Conservation (phyloP, 2,888 invertebrate species). For the Cosmopolites sordidus region DNA sequence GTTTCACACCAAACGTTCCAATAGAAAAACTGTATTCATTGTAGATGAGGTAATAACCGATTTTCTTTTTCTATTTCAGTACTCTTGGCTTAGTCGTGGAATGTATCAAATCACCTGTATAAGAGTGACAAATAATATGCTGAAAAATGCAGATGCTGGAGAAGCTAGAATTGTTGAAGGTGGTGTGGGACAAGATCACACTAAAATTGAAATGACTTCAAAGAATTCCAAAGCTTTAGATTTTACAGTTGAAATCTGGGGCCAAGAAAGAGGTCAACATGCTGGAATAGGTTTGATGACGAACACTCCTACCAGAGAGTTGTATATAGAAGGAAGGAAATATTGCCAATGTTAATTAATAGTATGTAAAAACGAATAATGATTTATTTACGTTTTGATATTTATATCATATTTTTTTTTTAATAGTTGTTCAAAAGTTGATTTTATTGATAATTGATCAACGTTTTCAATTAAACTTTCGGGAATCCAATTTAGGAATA, state of each 20-base stretch:
- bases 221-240: conserved; percentile 11
- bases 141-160: conserved; percentile 12
- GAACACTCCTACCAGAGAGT: conserved; percentile 7
- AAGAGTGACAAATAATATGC: conserved; percentile 16
- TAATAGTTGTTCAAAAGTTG: too few species aligned
- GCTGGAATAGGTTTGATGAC: conserved; percentile 9
- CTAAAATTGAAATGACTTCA: conserved; percentile 23
- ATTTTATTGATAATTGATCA: too few species aligned
- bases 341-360: conserved; percentile 22
- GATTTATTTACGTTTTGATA: too few species aligned
- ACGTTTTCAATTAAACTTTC: too few species aligned
- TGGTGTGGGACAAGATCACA: conserved; percentile 19
- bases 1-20: too few species aligned
- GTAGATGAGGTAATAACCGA: too few species aligned
- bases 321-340: conserved; percentile 19
- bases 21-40: too few species aligned
- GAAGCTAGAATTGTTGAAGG: conserved; percentile 19
- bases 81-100: conserved; percentile 16
- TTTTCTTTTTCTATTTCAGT: conserved; percentile 13
- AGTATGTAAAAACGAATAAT: too few species aligned
- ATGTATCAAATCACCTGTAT: conserved; percentile 17
- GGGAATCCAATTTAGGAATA: too few species aligned
- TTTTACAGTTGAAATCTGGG: conserved; percentile 26
- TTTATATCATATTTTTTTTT: too few species aligned
- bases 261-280: background rate